Conservation (phyloP, 30 jellyfish, hydroid and myxozoan genomes). For the Mastigias papua region DNA sequence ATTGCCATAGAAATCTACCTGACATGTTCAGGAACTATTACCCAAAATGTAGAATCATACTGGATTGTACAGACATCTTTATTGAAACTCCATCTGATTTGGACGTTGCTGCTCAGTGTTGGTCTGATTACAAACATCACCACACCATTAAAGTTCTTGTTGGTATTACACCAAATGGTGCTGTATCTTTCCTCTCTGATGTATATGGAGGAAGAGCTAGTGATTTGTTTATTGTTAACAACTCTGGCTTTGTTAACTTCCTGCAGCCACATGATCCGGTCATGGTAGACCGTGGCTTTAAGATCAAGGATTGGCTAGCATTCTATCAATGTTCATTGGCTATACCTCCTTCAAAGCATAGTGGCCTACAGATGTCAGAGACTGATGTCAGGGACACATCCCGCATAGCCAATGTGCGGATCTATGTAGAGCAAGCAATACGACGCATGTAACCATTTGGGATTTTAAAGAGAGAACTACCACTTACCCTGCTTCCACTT, state of each 20-base stretch:
- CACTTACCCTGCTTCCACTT: constrained; percentile 57
- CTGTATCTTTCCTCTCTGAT: constrained; percentile 65
- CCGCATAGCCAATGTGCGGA: not conserved
- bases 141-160: constrained; percentile 69
- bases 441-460: constrained; percentile 25
- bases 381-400: not conserved
- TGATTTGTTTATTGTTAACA: constrained; percentile 57
- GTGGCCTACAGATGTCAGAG: not conserved
- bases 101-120: constrained; percentile 34
- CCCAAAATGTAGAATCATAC: constrained; percentile 35
- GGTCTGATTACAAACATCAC: constrained; percentile 88
- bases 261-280: constrained; percentile 74
- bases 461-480: constrained; percentile 52
- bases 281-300: constrained; percentile 86
- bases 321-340: not conserved
- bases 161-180: constrained; percentile 79
- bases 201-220: constrained; percentile 82
- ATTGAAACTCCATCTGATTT: constrained; percentile 74
- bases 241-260: constrained; percentile 52
- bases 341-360: not conserved
- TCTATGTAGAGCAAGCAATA: constrained; percentile 46
- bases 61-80: constrained; percentile 55
- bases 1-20: constrained; percentile 17
- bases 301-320: constrained; percentile 3
- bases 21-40: constrained; percentile 21